A percentile compares a stretch with the other conserved stretches of the same genome.
Evolutionary conservation across 2,113 vertebrate genomes (phyloP).

Genomic region (Malurus elegans): DNA sequence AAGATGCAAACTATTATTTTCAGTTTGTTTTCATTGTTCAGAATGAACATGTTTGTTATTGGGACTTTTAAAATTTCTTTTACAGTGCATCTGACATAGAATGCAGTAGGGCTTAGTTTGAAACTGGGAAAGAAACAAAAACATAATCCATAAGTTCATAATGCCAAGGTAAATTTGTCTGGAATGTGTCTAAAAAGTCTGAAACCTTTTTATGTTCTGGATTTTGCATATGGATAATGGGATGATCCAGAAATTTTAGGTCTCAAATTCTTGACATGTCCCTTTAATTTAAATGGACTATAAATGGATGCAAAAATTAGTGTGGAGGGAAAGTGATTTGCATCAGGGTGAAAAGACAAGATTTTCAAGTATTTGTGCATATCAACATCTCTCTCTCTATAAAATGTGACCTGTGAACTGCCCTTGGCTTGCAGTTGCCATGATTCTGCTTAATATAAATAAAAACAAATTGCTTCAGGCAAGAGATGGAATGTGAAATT

Average conservation of each 20-base stretch:
- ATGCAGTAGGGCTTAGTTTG: neutral
- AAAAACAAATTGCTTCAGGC: neutral
- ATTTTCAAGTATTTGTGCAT: neutral
- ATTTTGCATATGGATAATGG: neutral
- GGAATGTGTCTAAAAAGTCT: neutral
- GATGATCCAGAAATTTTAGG: neutral
- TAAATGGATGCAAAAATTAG: neutral
- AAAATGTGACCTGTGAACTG: neutral
- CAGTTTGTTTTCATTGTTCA: neutral
- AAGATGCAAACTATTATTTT: neutral
- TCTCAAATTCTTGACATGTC: neutral
- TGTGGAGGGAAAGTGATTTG: neutral
- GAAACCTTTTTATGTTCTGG: neutral
- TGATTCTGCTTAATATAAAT: neutral
- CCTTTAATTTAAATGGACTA: neutral
- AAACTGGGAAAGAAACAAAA: neutral
- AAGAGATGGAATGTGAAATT: neutral
- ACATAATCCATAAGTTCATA: neutral
- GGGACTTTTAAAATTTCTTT: neutral
- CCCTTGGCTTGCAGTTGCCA: neutral
- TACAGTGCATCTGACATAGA: neutral
- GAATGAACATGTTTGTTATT: neutral
- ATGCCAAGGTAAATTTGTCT: neutral
- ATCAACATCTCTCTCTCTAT: neutral
- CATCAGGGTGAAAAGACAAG: neutral